Base-by-base conservation (phyloP, 2,113 vertebrate species). In the Daboia siamensis region DNA sequence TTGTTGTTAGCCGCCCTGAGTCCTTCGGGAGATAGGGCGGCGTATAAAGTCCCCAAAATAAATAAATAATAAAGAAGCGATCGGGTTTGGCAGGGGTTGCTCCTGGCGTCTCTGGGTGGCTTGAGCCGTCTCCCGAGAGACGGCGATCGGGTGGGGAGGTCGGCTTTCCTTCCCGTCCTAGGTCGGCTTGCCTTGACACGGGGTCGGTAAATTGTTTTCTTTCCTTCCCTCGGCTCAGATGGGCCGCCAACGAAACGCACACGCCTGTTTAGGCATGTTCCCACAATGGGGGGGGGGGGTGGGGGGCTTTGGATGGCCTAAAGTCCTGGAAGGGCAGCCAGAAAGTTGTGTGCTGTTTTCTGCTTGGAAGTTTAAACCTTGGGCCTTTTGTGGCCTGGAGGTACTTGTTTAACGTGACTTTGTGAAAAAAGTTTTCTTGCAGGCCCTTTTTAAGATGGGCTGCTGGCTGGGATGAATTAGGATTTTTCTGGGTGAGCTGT, bases 351-450 rank as follows among this genome's bases (percentile, higher is more conserved):
- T 84, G 51, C 87, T 29, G 33, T 84, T 92, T 93, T 92, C 94
- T 96, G 94, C 93, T 94, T 96, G 92, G 92, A 93, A 93, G 93
- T 91, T 95, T 95, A 93, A 52, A 90, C 95, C 51, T 92, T 96
- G 87, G 87, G 92, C 92, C 94, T 64, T 94, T 91, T 90, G 88
- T 54, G 96, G 92, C 91, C 91, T 92, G 87, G 26, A 54, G 95
- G 90, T 61, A 52, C 88, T 93, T 95, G 90, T 87, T 95, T 89
- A 90, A 91, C 94, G 5, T 74, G 95, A 94, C 95, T 95, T 96
- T 93, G 90, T 91, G 85, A 90, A 95, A 94, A 94, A 97, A 97
- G 93, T 97, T 96, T 95, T 95, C 91, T 95, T 64, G 80, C 85
- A 95, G 95, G 95, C 92, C 89, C 29, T 93, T 93, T 48, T 93